Base-by-base conservation (phyloP, 2,888 invertebrate species). In the Acanthosoma haemorrhoidale region DNA sequence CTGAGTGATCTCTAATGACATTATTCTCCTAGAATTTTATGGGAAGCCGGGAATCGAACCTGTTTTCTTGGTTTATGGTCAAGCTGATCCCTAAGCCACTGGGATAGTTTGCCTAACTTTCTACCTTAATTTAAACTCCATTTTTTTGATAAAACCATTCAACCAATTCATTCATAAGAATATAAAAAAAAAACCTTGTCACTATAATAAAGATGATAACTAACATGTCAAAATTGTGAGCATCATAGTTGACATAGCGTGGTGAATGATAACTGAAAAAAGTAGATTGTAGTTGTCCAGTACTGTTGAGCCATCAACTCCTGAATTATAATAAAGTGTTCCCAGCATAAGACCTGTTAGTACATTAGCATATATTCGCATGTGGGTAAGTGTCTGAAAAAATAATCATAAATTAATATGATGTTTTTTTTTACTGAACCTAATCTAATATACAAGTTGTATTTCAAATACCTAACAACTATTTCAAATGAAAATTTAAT, bases 201-300 rank as follows among this genome's bases (percentile, higher is more conserved):
- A n/a, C n/a, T n/a, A n/a, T n/a, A 38, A 38, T 41, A 18, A 34
- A 25, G 4, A 63, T 31, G 25, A 8, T 38, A 72, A 84, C 89
- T 85, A 81, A 92, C 92, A 92, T 11, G 92, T 92, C 34, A 93
- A 83, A 72, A 92, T 90, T 0, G 92, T 92, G 18, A 93, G 82
- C 92, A 93, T 92, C 91, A 92, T 92, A 0, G 92, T 90, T 1
- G 91, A 89, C 90, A 92, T 91, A 84, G 92, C 94, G 77, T 94
- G 90, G 80, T 96, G 96, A 84, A 96, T 91, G 71, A 96, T 84
- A 76, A 94, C 91, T 34, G 94, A 91, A 80, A 96, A 96, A 9
- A 96, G 82, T 72, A 94, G 85, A 81, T 92, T 92, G 77, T 92
- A 93, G 80, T 92, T 93, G 77, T 91, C 90, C 63, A 92, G 77